phyloP scores from a whole-genome alignment of 2,113 vertebrate genomes.

The Solenodon paradoxus region DNA sequence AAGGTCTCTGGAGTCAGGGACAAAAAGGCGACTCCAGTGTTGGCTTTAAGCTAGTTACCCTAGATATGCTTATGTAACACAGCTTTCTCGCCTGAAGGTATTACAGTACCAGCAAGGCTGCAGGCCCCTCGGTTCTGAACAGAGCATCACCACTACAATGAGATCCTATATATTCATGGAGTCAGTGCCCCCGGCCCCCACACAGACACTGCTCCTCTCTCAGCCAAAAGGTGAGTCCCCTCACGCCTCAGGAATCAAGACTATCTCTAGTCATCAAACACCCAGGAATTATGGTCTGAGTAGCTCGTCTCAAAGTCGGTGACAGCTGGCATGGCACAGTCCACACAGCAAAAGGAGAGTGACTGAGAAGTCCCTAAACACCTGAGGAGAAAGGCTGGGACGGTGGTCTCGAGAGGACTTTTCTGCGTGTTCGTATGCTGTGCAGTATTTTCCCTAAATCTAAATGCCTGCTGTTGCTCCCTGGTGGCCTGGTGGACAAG shows the following conservation, averaged over 20 bases:
- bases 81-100: background rate
- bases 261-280: background rate
- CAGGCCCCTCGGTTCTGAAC: background rate
- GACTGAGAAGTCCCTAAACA: background rate
- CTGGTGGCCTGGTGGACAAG: too few species aligned
- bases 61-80: background rate
- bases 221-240: background rate
- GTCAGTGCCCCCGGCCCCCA: background rate
- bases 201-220: background rate
- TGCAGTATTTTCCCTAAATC: background rate
- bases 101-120: background rate
- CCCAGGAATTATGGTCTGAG: background rate
- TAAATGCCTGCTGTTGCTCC: too few species aligned
- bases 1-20: slow-evolving; percentile 20
- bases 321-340: background rate
- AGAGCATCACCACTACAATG: background rate
- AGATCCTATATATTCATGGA: background rate
- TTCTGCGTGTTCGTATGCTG: background rate
- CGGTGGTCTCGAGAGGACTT: background rate
- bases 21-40: slow-evolving; percentile 18
- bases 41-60: slow-evolving; percentile 12
- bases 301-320: background rate
- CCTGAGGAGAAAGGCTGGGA: background rate
- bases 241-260: background rate
- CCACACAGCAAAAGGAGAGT: background rate